Percentiles rank a stretch among this genome's conserved stretches.
Conservation (phyloP, 2,113 vertebrate species). For the Apeltes quadracus region DNA sequence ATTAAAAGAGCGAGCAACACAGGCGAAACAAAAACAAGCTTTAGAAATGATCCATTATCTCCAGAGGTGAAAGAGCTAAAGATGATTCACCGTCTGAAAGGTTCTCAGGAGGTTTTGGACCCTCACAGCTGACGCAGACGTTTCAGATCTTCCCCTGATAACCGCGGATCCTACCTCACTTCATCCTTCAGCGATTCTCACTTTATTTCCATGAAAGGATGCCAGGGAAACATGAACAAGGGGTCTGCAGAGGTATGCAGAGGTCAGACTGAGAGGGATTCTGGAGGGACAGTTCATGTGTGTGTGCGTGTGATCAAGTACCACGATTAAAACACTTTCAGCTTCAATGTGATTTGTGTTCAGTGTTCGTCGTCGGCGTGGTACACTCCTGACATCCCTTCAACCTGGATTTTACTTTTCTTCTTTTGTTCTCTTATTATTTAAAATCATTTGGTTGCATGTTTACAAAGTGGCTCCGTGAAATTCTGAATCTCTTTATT, state of each 20-base stretch:
- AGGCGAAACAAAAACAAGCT: background rate
- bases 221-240: slow-evolving; percentile 59
- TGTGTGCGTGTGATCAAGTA: slow-evolving; percentile 47
- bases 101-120: slow-evolving; percentile 43
- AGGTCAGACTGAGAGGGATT: slow-evolving; percentile 54
- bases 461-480: slow-evolving; percentile 70
- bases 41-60: background rate
- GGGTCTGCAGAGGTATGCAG: slow-evolving; percentile 56
- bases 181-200: slow-evolving; percentile 61
- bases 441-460: slow-evolving; percentile 65
- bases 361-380: slow-evolving; percentile 43
- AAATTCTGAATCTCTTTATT: slow-evolving; percentile 50
- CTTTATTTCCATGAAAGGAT: slow-evolving; percentile 63
- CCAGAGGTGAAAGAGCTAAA: background rate
- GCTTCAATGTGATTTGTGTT: slow-evolving; percentile 27
- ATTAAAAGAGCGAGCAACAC: background rate
- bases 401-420: slow-evolving; percentile 21
- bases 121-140: slow-evolving; percentile 40
- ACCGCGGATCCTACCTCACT: slow-evolving; percentile 67
- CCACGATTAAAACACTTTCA: slow-evolving; percentile 30
- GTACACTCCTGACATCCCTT: slow-evolving; percentile 32
- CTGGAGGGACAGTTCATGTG: slow-evolving; percentile 31
- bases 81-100: slow-evolving; percentile 3
- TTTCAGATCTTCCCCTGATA: slow-evolving; percentile 51
- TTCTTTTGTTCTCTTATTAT: slow-evolving; percentile 15